These are phyloP conservation scores for Polypterus senegalus DNA, from an alignment of 2,113 vertebrate species.

Conservation along the genomic window DNA sequence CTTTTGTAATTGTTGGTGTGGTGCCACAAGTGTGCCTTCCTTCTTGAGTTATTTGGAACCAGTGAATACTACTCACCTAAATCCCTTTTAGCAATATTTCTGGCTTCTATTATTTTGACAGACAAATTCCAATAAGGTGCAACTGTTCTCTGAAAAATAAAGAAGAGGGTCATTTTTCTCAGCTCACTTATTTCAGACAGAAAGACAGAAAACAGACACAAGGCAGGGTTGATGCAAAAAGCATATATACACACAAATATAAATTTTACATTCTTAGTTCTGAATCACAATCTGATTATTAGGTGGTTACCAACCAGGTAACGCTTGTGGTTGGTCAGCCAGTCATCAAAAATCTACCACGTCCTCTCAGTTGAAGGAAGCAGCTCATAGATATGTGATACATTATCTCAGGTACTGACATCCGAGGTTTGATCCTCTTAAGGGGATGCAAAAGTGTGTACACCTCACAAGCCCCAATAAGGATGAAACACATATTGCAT, in stretches of 20 bases:
- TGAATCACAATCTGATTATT: neutral
- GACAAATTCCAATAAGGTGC: conserved; percentile 26
- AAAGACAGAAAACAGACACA: neutral
- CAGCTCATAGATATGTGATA: too few species aligned
- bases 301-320: neutral
- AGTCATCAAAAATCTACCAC: too few species aligned
- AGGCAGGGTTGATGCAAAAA: neutral
- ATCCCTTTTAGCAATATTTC: conserved; percentile 18
- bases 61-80: conserved; percentile 21
- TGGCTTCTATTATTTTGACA: conserved; percentile 28
- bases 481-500: too few species aligned
- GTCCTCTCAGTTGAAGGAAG: too few species aligned
- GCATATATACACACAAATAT: neutral
- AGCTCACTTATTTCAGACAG: neutral
- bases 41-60: too few species aligned
- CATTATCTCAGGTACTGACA: too few species aligned
- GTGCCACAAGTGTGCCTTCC: too few species aligned
- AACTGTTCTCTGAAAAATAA: conserved; percentile 22
- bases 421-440: too few species aligned
- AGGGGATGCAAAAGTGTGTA: too few species aligned
- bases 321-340: neutral
- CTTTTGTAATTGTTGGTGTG: too few species aligned
- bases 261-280: neutral
- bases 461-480: too few species aligned
- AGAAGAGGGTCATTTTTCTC: neutral